Base-by-base conservation (phyloP, 2,113 vertebrate genomes). In the Amphiprion ocellaris region DNA sequence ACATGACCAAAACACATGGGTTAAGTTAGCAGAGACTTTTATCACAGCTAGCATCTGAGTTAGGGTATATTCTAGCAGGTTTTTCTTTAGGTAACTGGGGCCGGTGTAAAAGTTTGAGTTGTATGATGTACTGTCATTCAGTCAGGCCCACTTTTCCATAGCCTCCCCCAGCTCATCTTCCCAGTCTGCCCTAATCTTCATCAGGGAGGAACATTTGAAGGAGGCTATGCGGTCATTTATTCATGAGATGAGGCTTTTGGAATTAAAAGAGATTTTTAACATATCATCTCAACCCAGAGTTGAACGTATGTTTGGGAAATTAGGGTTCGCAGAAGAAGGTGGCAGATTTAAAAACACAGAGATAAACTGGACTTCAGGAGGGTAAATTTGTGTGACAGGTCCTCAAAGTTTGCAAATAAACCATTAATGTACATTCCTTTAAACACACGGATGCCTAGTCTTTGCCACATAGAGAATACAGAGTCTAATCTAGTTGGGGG, bases 321-420 rank as follows among this genome's bases (percentile, higher is more conserved):
- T 56, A 55, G 71, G 33, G 11, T 64, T 37, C 10, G 12, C 24
- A 46, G 49, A 53, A 74, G 49, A 16, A 54, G 64, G 33, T 74
- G 59, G 15, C 47, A 2, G 16, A 53, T 21, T 52, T 73, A 30
- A 1, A 73, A 53, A 53, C 53, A 52, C 3, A 2, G 12, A 50
- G 52, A 53, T 39, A 73, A 19, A 19, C 49, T 53, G 3, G 47
- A 52, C 16, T 2, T 11, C 3, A 21, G 52, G 30, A 58, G 26
- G 15, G 5, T 14, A 11, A 41, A 41, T 62, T 63, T 74, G 4
- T n/a, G 33, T 19, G 23, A n/a, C 5, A 74, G n/a, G 0, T 74
- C 49, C 19, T 63, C 16, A 23, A 52, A 53, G 11, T 30, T 62
- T 17, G 28, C 46, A 26, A 71, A 70, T n/a, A 47, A 15, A 0